These are phyloP conservation scores for Apogon talboti DNA, from an alignment of 2,797 vertebrate genomes.

Conservation along the genomic window DNA sequence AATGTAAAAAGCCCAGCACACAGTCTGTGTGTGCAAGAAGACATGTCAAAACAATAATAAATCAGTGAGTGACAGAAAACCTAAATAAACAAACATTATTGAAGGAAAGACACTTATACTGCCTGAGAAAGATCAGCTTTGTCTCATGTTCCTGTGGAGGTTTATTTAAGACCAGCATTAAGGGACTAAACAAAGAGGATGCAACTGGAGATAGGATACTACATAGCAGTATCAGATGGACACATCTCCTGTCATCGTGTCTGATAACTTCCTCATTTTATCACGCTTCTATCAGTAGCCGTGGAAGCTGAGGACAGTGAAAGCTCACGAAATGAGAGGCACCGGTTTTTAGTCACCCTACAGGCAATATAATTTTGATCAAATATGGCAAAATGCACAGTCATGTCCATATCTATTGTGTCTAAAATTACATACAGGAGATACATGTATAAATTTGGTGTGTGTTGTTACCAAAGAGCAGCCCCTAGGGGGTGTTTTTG, in stretches of 20 bases:
- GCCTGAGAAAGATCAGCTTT: slow-evolving; percentile 16
- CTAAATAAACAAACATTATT: slow-evolving; percentile 54
- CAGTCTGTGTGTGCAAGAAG: slow-evolving; percentile 30
- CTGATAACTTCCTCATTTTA: slow-evolving; percentile 43
- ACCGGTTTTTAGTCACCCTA: neutral
- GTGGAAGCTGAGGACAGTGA: slow-evolving; percentile 6
- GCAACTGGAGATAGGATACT: slow-evolving; percentile 29
- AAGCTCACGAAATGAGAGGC: neutral
- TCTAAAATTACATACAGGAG: no score
- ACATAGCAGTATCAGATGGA: slow-evolving; percentile 54
- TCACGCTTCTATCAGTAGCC: slow-evolving; percentile 14
- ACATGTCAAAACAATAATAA: slow-evolving; percentile 56
- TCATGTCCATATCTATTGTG: neutral
- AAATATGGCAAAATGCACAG: slow-evolving; percentile 12
- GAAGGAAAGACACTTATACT: slow-evolving; percentile 32
- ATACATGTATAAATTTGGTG: neutral
- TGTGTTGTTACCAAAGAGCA: slow-evolving; percentile 52
- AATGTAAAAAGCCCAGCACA: slow-evolving; percentile 39
- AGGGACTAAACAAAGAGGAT: slow-evolving; percentile 48
- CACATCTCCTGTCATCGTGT: slow-evolving; percentile 38
- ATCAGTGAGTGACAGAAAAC: slow-evolving; percentile 45
- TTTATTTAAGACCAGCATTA: slow-evolving; percentile 63
- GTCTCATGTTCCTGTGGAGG: slow-evolving; percentile 50
- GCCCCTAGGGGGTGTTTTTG: slow-evolving; percentile 74
- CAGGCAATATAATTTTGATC: neutral